Evolutionary conservation across 1,140 invertebrate species (phyloP), one percentile per base, ranked within the genome.

Genomic region (Dendroctonus valens): DNA sequence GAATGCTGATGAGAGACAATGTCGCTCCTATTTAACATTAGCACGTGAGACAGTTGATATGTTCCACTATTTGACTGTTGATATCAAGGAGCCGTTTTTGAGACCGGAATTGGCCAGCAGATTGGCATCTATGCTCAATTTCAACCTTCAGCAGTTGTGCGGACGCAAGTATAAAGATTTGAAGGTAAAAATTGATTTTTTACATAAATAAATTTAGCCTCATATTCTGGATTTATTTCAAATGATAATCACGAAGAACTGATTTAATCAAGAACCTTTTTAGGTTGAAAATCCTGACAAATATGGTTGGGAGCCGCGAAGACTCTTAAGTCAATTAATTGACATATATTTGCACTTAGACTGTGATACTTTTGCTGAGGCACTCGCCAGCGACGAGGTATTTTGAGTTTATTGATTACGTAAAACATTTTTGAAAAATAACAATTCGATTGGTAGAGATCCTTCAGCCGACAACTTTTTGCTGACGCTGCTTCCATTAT

Each of bases 311-410:
- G 94, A 98, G 75, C 97, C 97, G 6, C 85, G 93, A 69, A 86
- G 89, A 64, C 81, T 99, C 51, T 83, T 98, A 41, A 89, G 91
- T 73, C 92, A 97, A 79, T 85, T 99, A 51, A 93, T 96, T 51
- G 92, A 96, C 78, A 97, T 99, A 77, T 99, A 99, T 83, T 83
- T 99, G 61, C 95, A 99, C 82, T 85, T 99, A 68, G 93, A 97
- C 83, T 93, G 91, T 80, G 88, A 92, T 78, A 85, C 87, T 77
- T 97, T 98, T 83, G 92, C 92, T 72, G 85, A 91, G 71, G 92
- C 93, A 49, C 82, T 97, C 59, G 94, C 94, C 15, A 88, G 87
- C 67, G 94, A 97, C 79, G 94, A 96, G 85, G 90, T 91, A 75
- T 4, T 52, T 52, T 15, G n/a, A n/a, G 9, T 37, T 37, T 6